A percentile compares a stretch with the other conserved stretches of the same genome.
Evolutionary conservation across 2,888 invertebrate species (phyloP).

Genomic region (Magallana nippona): DNA sequence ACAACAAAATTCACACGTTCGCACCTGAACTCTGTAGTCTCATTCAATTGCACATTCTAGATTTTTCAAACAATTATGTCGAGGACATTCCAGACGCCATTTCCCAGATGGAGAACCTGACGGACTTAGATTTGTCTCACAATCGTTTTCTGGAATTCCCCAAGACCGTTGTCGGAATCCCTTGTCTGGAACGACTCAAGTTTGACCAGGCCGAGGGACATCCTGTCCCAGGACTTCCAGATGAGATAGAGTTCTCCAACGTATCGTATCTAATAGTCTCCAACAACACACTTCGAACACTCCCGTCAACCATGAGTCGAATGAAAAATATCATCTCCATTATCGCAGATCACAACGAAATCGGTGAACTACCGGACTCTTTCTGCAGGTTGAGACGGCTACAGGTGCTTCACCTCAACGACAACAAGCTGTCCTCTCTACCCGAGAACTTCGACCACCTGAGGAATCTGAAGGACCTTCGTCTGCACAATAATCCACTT

Average conservation of each 20-base stretch:
- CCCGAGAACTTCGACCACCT: slow-evolving; percentile 74
- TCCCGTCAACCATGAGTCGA: slow-evolving; percentile 68
- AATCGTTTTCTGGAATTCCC: slow-evolving; percentile 76
- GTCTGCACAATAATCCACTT: slow-evolving; percentile 76
- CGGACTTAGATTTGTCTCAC: slow-evolving; percentile 73
- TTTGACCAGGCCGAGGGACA: slow-evolving; percentile 73
- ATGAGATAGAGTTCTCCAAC: slow-evolving; percentile 67
- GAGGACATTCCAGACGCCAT: slow-evolving; percentile 83
- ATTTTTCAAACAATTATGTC: slow-evolving; percentile 69
- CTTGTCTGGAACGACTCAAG: slow-evolving; percentile 67
- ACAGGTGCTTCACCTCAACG: slow-evolving; percentile 71
- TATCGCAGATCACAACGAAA: slow-evolving; percentile 71
- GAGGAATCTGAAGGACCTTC: slow-evolving; percentile 68
- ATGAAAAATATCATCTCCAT: slow-evolving; percentile 72
- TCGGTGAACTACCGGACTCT: slow-evolving; percentile 62
- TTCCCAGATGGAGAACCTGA: slow-evolving; percentile 85
- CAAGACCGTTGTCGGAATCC: slow-evolving; percentile 69
- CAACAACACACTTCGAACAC: slow-evolving; percentile 70
- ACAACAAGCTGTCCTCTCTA: slow-evolving; percentile 71
- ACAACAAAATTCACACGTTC: slow-evolving; percentile 68
- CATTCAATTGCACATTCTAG: slow-evolving; percentile 61
- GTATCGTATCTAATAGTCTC: slow-evolving; percentile 70
- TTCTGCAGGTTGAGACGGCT: slow-evolving; percentile 68
- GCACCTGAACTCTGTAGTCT: slow-evolving; percentile 67
- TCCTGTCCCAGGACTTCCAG: slow-evolving; percentile 70